Evolutionary conservation across 2,888 invertebrate genomes (phyloP), one percentile per base, ranked within the genome.

Genomic region (Macrophya alboannulata): DNA sequence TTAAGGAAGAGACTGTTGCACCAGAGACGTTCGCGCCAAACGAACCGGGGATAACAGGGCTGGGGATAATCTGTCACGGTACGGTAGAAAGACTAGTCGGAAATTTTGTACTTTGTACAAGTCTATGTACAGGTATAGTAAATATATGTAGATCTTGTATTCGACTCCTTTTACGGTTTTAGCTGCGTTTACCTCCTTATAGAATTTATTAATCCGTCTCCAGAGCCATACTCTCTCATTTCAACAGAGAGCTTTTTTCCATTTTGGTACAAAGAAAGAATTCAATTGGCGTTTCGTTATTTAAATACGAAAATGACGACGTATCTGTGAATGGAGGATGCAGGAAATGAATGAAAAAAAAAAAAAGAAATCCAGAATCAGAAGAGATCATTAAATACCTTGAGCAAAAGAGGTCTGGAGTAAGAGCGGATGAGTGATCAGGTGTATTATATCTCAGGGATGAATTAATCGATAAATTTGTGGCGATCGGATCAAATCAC

Each of bases 1-100:
- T 79, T 79, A 79, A 79, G 79, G 79, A 59, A 59, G 59, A 25
- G 79, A 59, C 59, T 77, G 77, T 77, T 79, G 79, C 59, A 59
- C 40, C 79, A 31, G 79, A 48, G 31, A 51, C 48, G 76, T 25
- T 31, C 17, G 21, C 76, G 51, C 25, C 37, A 17, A 77, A 59
- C 79, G 37, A 59, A 62, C 59, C 79, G 79, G 40, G 21, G 79
- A 79, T 59, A 79, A 59, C 79, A 21, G 59, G 40, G 79, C 79
- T 59, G 31, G 31, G 31, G 31, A 31, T 31, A 79, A 79, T 79
- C 59, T 79, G 79, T 79, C 79, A 79, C 40, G 40, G 59, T 40
- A 79, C 40, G 79, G 21, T 79, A 62, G 17, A 62, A 8, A 74
- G 43, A n/a, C 72, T 74, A n/a, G 43, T 68, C 8, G 31, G 72